Percentiles rank a stretch among this genome's conserved stretches.
Evolutionary conservation across 30 jellyfish, hydroid and myxozoan species (phyloP).

Genomic region (Clytia hemisphaerica): DNA sequence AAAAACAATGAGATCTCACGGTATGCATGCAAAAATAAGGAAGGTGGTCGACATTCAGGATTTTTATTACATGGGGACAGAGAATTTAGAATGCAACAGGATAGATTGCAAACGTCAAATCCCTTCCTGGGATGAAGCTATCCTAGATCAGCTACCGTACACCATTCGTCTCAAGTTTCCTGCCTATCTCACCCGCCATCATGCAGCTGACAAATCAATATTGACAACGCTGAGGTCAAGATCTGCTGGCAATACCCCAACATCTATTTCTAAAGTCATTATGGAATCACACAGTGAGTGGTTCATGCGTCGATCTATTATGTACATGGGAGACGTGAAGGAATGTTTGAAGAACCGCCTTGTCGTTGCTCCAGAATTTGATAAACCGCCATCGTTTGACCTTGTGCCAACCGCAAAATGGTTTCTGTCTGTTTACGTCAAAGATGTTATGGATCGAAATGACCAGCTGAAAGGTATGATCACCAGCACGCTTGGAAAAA

Average conservation of each 20-base stretch:
- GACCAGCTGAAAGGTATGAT: too few relatives aligned
- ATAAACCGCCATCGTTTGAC: conserved; percentile 2
- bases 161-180: conserved; percentile 9
- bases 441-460: too few relatives aligned
- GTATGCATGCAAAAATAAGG: conserved; percentile 10
- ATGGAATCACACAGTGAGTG: conserved; percentile 22
- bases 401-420: conserved; percentile 26
- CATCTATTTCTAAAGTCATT: conserved; percentile 8
- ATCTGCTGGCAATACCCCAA: conserved; percentile 28
- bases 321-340: conserved; percentile 29
- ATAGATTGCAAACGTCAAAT: too few relatives aligned
- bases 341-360: not conserved
- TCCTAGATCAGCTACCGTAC: conserved; percentile 36
- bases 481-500: conserved; percentile 33
- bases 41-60: conserved; percentile 22
- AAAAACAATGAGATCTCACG: too few relatives aligned
- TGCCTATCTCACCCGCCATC: conserved; percentile 31
- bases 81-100: too few relatives aligned
- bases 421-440: conserved; percentile 40
- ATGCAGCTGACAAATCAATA: conserved; percentile 27
- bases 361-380: not conserved
- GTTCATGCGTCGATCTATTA: conserved; percentile 1
- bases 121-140: too few relatives aligned
- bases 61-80: too few relatives aligned
- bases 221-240: conserved; percentile 25